Evolutionary conservation across 2,888 invertebrate species (phyloP), one percentile per base, ranked within the genome.

Genomic region (Sinhomidia bicolor): DNA sequence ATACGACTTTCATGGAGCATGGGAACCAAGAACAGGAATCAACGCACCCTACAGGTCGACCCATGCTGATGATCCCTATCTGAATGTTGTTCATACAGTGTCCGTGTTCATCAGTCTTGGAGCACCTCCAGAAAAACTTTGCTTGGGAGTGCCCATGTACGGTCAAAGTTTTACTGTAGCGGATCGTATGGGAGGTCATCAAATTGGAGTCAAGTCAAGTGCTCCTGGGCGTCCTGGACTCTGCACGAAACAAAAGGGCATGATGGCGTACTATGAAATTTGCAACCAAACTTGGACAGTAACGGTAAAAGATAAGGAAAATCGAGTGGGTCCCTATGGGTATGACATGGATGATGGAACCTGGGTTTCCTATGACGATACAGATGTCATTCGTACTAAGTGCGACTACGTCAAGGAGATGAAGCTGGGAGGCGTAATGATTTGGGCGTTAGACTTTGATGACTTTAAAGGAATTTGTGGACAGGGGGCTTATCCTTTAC

Each of bases 351-450:
- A 95, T 87, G 54, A 78, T 47, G 65, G 51, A 5, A 97, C 97
- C 93, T 97, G 97, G 97, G 96, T 96, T 0, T 96, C 96, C 0
- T 97, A 96, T 93, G 95, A 97, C 92, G 96, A 96, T 91, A 93
- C 93, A 0, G 93, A 93, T 1, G 96, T 96, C 86, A 95, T 96
- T 62, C 94, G 95, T 82, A 94, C 95, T 80, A 96, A 96, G 92
- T 92, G 82, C 6, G 26, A 87, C 10, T 88, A 89, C 41, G 81
- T 92, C 3, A 88, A 89, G 65, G 91, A 93, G 0, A 89, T 93
- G 57, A 92, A 93, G 0, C 91, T 95, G n/a, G 94, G 93, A 14
- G 95, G 95, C 0, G 93, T 94, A 9, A 94, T 95, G 95, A 92
- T 94, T 26, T 95, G 95, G 94, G 94, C 95, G 0, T 92, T 95